Evolutionary conservation across 2,888 invertebrate genomes (phyloP).

Genomic region (Yponomeuta evonymella): DNA sequence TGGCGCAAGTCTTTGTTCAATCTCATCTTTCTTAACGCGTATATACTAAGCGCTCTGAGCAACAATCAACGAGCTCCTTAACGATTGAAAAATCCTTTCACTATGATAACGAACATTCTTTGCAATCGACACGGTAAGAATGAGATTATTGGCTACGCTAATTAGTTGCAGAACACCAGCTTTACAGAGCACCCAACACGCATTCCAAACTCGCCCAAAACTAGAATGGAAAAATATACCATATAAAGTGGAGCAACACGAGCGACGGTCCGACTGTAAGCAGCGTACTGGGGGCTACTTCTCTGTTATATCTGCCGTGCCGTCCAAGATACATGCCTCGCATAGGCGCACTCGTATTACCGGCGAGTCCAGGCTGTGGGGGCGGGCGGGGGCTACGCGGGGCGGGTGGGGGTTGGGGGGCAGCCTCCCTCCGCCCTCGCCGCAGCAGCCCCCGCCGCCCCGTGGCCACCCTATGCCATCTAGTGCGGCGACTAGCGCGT

Average conservation of each 20-base stretch:
- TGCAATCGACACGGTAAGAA: no score
- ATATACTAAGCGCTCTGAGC: no score
- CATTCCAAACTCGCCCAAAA: not conserved
- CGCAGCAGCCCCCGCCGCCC: conserved; percentile 29
- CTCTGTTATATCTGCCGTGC: conserved; percentile 73
- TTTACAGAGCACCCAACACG: not conserved
- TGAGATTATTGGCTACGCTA: no score
- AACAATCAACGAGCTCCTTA: no score
- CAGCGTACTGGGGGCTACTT: conserved; percentile 74
- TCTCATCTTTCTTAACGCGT: no score
- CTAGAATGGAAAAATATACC: not conserved
- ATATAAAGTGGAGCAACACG: conserved; percentile 45
- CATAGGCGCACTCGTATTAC: conserved; percentile 76
- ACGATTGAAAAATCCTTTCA: no score
- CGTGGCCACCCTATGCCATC: conserved; percentile 40
- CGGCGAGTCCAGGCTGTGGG: conserved; percentile 58
- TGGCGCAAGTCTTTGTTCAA: no score
- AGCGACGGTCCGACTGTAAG: conserved; percentile 41
- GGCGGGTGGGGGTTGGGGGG: conserved; percentile 23
- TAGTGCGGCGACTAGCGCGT: conserved; percentile 67
- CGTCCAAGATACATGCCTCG: conserved; percentile 77
- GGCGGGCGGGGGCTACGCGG: conserved; percentile 28
- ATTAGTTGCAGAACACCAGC: not conserved
- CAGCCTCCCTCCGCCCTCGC: conserved; percentile 27
- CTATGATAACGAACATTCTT: no score